These are phyloP conservation scores for Notarius lentiginosus DNA, from an alignment of 2,113 vertebrate genomes.

Conservation along the genomic window DNA sequence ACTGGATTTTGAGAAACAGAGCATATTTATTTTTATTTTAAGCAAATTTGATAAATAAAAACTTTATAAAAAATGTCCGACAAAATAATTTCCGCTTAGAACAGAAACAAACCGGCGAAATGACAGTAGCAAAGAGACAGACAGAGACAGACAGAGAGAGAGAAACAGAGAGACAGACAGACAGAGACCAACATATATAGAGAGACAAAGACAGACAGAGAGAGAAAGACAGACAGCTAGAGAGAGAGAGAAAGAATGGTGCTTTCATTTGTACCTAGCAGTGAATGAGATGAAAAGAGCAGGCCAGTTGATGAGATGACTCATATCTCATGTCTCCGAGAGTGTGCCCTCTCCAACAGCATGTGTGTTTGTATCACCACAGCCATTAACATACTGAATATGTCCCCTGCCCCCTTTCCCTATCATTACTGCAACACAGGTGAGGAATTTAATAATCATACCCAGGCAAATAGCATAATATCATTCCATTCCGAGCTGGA, in stretches of 20 bases:
- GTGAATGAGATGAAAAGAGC: background rate
- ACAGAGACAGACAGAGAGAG: too few species aligned
- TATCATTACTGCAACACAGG: constrained; percentile 19
- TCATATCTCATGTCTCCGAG: constrained; percentile 26
- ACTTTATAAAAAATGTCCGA: too few species aligned
- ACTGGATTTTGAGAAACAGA: too few species aligned
- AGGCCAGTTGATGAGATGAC: constrained; percentile 18
- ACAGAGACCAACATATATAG: too few species aligned
- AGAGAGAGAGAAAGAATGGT: background rate
- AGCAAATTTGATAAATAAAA: too few species aligned
- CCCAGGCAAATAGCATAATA: constrained; percentile 13
- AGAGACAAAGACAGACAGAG: background rate
- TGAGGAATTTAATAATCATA: constrained; percentile 37
- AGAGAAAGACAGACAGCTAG: constrained; percentile 1
- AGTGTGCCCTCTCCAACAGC: constrained; percentile 11
- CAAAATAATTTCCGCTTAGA: too few species aligned
- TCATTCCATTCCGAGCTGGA: background rate
- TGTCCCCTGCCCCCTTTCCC: constrained; percentile 26
- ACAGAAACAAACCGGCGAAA: too few species aligned
- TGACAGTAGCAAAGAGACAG: too few species aligned
- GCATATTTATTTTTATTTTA: too few species aligned
- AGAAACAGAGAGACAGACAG: too few species aligned
- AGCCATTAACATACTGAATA: constrained; percentile 31
- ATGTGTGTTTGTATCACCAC: constrained; percentile 10
- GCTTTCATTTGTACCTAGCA: background rate